Base-by-base conservation (phyloP, 2,888 invertebrate species). In the Scaptomyza flava region DNA sequence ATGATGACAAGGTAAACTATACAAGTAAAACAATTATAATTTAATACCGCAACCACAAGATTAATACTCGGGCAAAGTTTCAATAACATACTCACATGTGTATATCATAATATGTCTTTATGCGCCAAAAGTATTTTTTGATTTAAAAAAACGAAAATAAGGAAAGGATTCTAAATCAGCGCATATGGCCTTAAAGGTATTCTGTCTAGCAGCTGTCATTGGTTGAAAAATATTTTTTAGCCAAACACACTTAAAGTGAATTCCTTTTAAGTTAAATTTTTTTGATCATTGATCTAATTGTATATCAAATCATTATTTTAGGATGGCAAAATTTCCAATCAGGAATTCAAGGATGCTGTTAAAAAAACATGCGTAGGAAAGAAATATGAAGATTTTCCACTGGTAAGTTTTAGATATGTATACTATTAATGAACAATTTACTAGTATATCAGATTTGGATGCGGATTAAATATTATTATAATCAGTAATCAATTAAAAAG, bases 321-420 rank as follows among this genome's bases (percentile, higher is more conserved):
- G 96, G 96, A 96, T 90, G 96, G 96, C 47, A 94, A 94, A 90
- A 96, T 97, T 80, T 95, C 96, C 4, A 95, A 95, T 60, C 96
- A 96, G 1, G 96, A 97, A 90, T 96, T 96, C 92, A 96, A 96
- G 72, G 93, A 93, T 81, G 96, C 96, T 0, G 96, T 97, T 0
- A 95, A 96, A 91, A 95, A 95, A 90, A 96, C 95, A 78, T 96
- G 96, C 89, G 93, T 96, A 23, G 96, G 96, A 5, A 94, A 95
- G 84, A 93, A 94, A 71, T 96, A 96, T 89, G 94, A 94, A 11
- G 96, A 96, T 67, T 96, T 97, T 89, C 96, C 96, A 0, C 96
- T 96, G 90, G 92, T 92, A 79, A 66, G 33, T 46, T 14, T 2
- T n/a, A 9, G 7, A 48, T 20, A n/a, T 34, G 12, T 33, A 12